A percentile compares a stretch with the other conserved stretches of the same genome.
These are phyloP conservation scores for Spea multiplicata DNA, from an alignment of 2,113 vertebrate genomes.

Conservation along the genomic window DNA sequence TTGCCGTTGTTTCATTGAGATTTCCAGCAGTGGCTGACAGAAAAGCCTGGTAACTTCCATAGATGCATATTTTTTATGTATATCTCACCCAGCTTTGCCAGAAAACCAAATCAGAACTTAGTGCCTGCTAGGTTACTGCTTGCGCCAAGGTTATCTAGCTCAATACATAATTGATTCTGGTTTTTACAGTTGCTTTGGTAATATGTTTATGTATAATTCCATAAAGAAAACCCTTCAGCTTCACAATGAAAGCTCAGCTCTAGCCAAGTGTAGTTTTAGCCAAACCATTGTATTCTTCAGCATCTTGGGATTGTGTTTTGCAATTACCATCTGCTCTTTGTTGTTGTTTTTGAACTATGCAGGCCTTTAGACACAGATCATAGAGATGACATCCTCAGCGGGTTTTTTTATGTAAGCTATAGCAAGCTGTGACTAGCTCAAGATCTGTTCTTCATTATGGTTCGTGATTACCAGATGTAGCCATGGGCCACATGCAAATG, in stretches of 20 bases:
- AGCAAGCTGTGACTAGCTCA: not conserved
- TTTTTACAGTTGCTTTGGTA: not conserved
- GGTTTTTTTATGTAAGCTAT: constrained; percentile 4
- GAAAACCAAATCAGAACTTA: too few species aligned
- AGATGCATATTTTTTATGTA: too few species aligned
- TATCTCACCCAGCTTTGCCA: too few species aligned
- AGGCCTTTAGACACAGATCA: not conserved
- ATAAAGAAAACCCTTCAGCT: not conserved
- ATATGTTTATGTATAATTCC: not conserved
- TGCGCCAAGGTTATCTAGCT: too few species aligned
- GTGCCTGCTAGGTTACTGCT: too few species aligned
- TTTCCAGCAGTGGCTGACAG: too few species aligned
- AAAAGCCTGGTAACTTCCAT: too few species aligned
- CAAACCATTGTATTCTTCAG: not conserved
- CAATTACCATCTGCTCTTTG: not conserved
- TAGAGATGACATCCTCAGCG: not conserved
- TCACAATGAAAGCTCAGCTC: not conserved
- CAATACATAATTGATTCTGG: too few species aligned
- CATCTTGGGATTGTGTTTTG: not conserved
- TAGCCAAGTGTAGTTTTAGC: not conserved
- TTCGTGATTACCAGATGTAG: constrained; percentile 15
- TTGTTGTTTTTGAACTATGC: not conserved
- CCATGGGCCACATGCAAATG: not conserved
- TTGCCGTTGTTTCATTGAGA: too few species aligned
- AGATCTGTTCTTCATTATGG: constrained; percentile 25